phyloP scores from a whole-genome alignment of 2,888 invertebrate species.

The Sinohyriopsis cumingii region DNA sequence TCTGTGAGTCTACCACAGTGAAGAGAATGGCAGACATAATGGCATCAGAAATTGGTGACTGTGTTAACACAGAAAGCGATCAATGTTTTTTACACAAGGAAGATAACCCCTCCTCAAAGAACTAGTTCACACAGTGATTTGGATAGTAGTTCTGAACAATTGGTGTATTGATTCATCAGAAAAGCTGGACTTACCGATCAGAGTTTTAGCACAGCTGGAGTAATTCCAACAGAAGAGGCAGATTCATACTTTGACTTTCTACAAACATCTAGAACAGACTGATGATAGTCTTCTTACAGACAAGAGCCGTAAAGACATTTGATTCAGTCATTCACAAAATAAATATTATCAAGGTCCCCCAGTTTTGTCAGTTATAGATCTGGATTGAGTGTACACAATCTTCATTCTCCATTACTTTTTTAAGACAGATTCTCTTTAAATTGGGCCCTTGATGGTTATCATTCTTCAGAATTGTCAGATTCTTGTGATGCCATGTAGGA shows the following conservation, averaged over 20 bases:
- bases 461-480: conserved; percentile 22
- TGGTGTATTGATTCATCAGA: conserved; percentile 1
- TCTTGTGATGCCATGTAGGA: conserved; percentile 11
- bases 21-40: not conserved
- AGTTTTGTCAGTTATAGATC: conserved; percentile 33
- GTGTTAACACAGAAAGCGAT: conserved; percentile 40
- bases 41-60: conserved; percentile 31
- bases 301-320: conserved; percentile 47
- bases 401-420: conserved; percentile 25
- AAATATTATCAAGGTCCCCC: conserved; percentile 36
- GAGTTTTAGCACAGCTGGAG: conserved; percentile 64
- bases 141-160: conserved; percentile 1
- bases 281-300: conserved; percentile 45
- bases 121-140: conserved; percentile 1
- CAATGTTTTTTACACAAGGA: conserved; percentile 38
- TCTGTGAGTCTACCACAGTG: conserved; percentile 10
- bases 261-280: conserved; percentile 34
- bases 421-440: conserved; percentile 37
- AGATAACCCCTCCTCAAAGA: conserved; percentile 18
- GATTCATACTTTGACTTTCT: conserved; percentile 61
- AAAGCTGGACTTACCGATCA: conserved; percentile 44
- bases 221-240: conserved; percentile 64
- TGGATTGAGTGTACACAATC: conserved; percentile 10
- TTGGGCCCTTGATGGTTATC: conserved; percentile 19
- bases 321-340: conserved; percentile 47